Evolutionary conservation across 2,797 vertebrate species (phyloP).

Genomic region (Typhlichthys eigenmanni): DNA sequence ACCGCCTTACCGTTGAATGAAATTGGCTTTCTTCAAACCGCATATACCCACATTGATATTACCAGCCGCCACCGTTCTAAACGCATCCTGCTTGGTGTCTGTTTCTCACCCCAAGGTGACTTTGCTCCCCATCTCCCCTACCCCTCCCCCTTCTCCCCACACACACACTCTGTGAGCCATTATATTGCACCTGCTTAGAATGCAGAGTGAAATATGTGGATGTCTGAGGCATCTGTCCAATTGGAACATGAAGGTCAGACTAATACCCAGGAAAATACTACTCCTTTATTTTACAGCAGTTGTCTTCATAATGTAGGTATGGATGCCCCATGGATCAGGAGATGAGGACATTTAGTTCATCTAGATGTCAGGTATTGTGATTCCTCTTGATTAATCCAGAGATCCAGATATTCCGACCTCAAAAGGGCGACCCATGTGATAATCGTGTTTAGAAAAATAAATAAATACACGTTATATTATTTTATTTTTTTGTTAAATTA

Average conservation of each 20-base stretch:
- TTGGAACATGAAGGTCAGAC: conserved; percentile 51
- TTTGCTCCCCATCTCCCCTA: conserved; percentile 17
- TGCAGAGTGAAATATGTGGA: conserved; percentile 46
- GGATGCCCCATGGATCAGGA: no score
- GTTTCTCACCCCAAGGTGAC: conserved; percentile 34
- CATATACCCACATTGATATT: conserved; percentile 16
- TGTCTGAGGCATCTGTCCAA: conserved; percentile 42
- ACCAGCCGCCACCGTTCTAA: not conserved
- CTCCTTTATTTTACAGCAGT: no score
- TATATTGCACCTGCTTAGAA: conserved; percentile 54
- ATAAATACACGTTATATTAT: no score
- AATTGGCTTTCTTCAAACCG: not conserved
- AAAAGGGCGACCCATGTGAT: no score
- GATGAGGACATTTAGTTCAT: no score
- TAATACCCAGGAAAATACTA: not conserved
- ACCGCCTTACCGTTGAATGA: not conserved
- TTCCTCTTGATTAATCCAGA: no score
- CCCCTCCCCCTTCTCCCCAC: not conserved
- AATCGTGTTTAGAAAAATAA: no score
- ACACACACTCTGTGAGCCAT: conserved; percentile 18
- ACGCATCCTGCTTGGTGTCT: conserved; percentile 2
- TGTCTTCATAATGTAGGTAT: no score
- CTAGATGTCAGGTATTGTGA: no score
- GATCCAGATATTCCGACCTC: no score
- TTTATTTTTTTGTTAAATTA: no score